Evolutionary conservation across 2,113 vertebrate genomes (phyloP), one percentile per base, ranked within the genome.

Genomic region (Saccopteryx bilineata): DNA sequence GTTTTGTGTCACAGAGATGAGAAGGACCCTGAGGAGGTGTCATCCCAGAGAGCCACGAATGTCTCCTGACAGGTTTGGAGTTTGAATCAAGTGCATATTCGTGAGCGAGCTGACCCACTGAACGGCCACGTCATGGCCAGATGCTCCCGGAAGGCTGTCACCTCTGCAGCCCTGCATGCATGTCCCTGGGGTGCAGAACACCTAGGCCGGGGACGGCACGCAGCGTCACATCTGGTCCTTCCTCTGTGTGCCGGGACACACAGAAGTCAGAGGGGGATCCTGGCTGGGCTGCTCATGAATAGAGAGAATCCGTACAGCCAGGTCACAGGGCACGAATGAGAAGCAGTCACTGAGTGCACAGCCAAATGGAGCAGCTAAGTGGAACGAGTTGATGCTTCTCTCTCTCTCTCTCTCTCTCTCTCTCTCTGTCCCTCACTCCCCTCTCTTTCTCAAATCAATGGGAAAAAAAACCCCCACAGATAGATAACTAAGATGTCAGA

Each of bases 31-130:
- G 2, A 26, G 24, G 4, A 61, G 46, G 71, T n/a, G 23, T 3
- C 2, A 0, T 0, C n/a, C 15, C 31, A 6, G 11, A 13, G 26
- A 6, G 0, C n/a, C n/a, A 3, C 2, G 1, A 19, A 33, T 19
- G 23, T n/a, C 79, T 71, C 79, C 3, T 24, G 50, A 52, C 65
- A 19, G 24, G 1, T 2, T 31, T 9, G 21, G 23, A 13, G 19
- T 39, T 69, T 50, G 11, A 58, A 12, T 58, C 17, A 31, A 24
- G 14, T 8, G 11, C 5, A 1, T 4, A 1, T 23, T n/a, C 69
- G 1, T 19, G 39, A 13, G 60, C 72, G 24, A 14, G 1, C 31
- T 61, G 28, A 23, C 21, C 31, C 5, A 9, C 39, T 39, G 33
- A 12, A 14, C 5, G 46, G 28, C 54, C 28, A 1, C 33, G 23